phyloP scores from a whole-genome alignment of 1,140 invertebrate species.

The Scaptodrosophila lebanonensis region DNA sequence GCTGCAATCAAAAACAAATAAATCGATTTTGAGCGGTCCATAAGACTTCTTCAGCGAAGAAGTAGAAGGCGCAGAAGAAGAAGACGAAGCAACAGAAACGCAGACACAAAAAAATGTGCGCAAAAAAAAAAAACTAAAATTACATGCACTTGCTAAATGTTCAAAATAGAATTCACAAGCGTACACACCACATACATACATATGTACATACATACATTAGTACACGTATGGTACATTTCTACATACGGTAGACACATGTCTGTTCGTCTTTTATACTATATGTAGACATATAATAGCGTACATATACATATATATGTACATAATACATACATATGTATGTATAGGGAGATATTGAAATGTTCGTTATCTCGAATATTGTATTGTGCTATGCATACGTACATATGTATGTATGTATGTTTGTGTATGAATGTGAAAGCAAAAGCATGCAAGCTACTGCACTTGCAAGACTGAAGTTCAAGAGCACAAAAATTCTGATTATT shows the following conservation, averaged over 20 bases:
- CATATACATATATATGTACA: slow-evolving; percentile 12
- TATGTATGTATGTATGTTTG: slow-evolving; percentile 4
- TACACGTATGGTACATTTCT: slow-evolving; percentile 17
- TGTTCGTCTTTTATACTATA: too few species aligned
- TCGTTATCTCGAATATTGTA: too few species aligned
- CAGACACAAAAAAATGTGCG: too few species aligned
- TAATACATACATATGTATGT: slow-evolving; percentile 11
- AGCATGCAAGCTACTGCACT: slow-evolving; percentile 31
- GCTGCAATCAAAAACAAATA: too few species aligned
- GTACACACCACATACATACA: slow-evolving; percentile 19
- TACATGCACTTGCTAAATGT: slow-evolving; percentile 18
- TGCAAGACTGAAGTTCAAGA: slow-evolving; percentile 62
- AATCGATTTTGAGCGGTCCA: too few species aligned
- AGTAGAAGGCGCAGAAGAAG: too few species aligned
- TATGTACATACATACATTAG: slow-evolving; percentile 19
- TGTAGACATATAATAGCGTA: too few species aligned
- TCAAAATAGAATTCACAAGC: slow-evolving; percentile 35
- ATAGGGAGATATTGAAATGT: too few species aligned
- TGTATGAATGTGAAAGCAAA: background rate
- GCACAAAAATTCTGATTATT: slow-evolving; percentile 55
- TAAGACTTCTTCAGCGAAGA: too few species aligned
- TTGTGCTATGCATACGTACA: slow-evolving; percentile 8
- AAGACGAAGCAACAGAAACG: too few species aligned
- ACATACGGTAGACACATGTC: too few species aligned
- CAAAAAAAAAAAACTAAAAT: too few species aligned